Percentiles rank a stretch among this genome's conserved stretches.
phyloP scores from a whole-genome alignment of 2,113 vertebrate genomes.

The Heloderma charlesbogerti region DNA sequence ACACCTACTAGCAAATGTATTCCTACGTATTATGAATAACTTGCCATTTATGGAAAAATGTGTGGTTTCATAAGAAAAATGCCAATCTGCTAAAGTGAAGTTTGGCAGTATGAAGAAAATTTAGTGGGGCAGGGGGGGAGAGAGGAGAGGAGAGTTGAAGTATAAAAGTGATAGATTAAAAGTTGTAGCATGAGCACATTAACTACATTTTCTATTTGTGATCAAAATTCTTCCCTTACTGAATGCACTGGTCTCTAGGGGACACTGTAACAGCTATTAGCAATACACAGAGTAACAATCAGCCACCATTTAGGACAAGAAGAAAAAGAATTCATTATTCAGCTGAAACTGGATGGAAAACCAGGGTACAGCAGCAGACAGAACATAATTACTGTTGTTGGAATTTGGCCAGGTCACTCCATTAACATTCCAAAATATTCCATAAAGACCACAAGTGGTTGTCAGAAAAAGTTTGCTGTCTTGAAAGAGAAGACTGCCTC shows the following conservation, averaged over 20 bases:
- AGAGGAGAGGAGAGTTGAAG: background rate
- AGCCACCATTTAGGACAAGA: constrained; percentile 7
- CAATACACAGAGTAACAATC: constrained; percentile 6
- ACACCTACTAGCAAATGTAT: background rate
- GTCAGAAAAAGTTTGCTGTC: constrained; percentile 54
- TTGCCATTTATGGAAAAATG: background rate
- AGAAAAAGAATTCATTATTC: background rate
- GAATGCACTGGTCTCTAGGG: background rate
- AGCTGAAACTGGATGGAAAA: constrained; percentile 8
- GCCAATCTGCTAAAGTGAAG: background rate
- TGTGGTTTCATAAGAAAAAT: background rate
- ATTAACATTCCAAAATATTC: constrained; percentile 52
- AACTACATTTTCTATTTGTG: background rate
- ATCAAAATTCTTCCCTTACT: background rate
- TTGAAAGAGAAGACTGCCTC: constrained; percentile 6
- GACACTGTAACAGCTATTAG: background rate
- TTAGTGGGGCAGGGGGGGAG: too few relatives aligned
- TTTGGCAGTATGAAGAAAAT: background rate
- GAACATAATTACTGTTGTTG: constrained; percentile 54
- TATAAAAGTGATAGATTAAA: background rate
- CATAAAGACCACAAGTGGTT: constrained; percentile 27
- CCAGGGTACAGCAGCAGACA: background rate
- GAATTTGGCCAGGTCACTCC: constrained; percentile 35
- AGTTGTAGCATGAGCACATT: background rate
- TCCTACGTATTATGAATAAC: background rate